Evolutionary conservation across 2,113 vertebrate genomes (phyloP).

Genomic region (Leucosticte australis): DNA sequence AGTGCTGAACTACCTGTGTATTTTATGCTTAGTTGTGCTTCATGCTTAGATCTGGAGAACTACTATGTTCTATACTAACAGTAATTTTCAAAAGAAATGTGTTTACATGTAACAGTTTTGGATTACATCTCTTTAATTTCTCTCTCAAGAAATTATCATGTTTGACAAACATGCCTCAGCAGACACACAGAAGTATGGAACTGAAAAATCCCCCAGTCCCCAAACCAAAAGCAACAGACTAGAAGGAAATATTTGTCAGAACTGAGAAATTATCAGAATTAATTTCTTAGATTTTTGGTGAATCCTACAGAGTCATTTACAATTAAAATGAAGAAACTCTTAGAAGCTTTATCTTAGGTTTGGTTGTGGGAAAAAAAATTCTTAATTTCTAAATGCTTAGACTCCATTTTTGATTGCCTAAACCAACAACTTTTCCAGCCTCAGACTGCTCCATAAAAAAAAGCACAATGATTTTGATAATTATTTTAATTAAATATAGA

Average conservation of each 20-base stretch:
- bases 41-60: not conserved
- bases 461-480: not conserved
- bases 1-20: not conserved
- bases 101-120: not conserved
- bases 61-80: not conserved
- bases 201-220: not conserved
- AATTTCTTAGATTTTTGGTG: not conserved
- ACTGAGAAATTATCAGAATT: not conserved
- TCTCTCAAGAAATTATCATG: not conserved
- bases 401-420: not conserved
- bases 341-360: not conserved
- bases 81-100: not conserved
- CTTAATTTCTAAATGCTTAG: constrained; percentile 1
- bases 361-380: not conserved
- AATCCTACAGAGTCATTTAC: not conserved
- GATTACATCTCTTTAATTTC: not conserved
- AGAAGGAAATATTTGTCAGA: not conserved
- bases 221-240: not conserved
- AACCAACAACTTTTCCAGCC: not conserved
- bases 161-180: not conserved
- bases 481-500: not conserved
- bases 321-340: not conserved
- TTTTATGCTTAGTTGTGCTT: not conserved
- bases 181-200: not conserved
- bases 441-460: not conserved